Evolutionary conservation across 2,888 invertebrate species (phyloP), one percentile per base, ranked within the genome.

Genomic region (Campoplex capitator): DNA sequence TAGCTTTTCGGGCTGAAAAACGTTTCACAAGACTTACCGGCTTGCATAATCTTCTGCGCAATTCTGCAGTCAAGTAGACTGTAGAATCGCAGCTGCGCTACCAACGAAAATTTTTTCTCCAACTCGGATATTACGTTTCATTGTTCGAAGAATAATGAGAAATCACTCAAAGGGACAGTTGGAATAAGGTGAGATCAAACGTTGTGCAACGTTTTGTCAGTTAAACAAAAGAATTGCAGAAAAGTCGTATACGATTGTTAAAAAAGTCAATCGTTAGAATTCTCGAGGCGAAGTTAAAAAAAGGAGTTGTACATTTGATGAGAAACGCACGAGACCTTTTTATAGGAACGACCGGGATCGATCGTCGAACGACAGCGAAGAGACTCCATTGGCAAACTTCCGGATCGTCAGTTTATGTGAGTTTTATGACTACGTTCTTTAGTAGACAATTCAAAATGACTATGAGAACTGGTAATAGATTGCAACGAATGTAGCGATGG

Each of bases 111-210:
- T 28, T 42, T 38, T 7, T 75, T 7, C 35, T 18, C 28, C 11
- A 8, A 38, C 67, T 62, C 79, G 87, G 82, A 90, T 90, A 90
- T 90, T 90, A 88, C 86, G 87, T 84, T 76, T 81, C 84, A 90
- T 89, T 92, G 90, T 90, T 90, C 88, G 82, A 78, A 75, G 78
- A 76, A 85, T 83, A 88, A 90, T 88, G 89, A 78, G 81, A 88
- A 77, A 85, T 78, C 80, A 76, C 38, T 68, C 23, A 90, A 93
- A 93, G 74, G 45, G 62, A 51, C 18, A 23, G 23, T 38, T 54
- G 67, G 23, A 80, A 28, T 7, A 62, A 45, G 71, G 38, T 28
- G 48, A 73, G 42, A 45, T 51, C 11, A 58, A 56, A 42, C 65
- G 65, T 35, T 35, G 35, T 28, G 51, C 62, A 62, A 48, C 18